phyloP scores from a whole-genome alignment of 2,888 invertebrate species.

The Agrenia bidenticulata region DNA sequence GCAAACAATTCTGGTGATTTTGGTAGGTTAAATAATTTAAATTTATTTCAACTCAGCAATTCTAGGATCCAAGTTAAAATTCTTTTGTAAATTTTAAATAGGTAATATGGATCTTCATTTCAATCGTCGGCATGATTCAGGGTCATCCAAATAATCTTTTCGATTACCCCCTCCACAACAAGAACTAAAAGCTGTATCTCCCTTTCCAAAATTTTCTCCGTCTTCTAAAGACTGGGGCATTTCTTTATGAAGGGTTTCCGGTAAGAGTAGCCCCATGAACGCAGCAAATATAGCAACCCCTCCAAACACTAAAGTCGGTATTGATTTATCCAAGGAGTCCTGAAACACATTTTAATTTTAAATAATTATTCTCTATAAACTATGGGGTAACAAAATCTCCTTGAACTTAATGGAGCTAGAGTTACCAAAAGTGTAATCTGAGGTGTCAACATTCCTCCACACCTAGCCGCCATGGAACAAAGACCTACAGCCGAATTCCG shows the following conservation, averaged over 20 bases:
- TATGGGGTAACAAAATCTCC: no score
- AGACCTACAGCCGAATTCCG: conserved; percentile 79
- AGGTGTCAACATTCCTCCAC: conserved; percentile 77
- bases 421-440: conserved; percentile 68
- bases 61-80: no score
- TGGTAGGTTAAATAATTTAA: no score
- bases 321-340: conserved; percentile 75
- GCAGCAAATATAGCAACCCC: conserved; percentile 72
- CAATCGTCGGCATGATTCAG: conserved; percentile 28
- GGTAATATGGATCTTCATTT: conserved; percentile 3
- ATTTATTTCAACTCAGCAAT: no score
- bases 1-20: no score
- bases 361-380: no score
- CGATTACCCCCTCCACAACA: conserved; percentile 25
- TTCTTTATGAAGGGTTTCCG: conserved; percentile 77
- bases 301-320: conserved; percentile 77
- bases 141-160: conserved; percentile 28
- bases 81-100: no score
- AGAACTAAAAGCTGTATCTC: conserved; percentile 74
- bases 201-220: conserved; percentile 77
- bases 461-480: conserved; percentile 81
- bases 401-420: no score
- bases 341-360: conserved; percentile 34
- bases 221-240: conserved; percentile 82
- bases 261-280: conserved; percentile 70